Percentiles rank a stretch among this genome's conserved stretches.
Evolutionary conservation across 2,888 invertebrate genomes (phyloP).

Genomic region (Rambutsinella grinnellia): DNA sequence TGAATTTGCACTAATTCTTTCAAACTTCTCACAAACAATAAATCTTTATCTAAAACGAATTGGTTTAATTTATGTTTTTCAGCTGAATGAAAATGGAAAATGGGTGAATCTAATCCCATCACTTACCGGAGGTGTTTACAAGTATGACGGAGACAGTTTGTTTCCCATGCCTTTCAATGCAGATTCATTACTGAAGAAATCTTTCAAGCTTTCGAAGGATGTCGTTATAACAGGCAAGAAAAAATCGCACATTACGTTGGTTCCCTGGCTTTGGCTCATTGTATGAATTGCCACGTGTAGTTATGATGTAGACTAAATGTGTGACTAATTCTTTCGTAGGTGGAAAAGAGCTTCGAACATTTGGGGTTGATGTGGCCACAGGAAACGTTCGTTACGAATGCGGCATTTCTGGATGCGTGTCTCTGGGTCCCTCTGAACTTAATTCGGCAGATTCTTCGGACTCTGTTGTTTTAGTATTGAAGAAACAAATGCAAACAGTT

Average conservation of each 20-base stretch:
- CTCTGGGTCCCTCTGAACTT: slow-evolving; percentile 73
- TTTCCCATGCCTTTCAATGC: slow-evolving; percentile 87
- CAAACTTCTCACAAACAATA: no score
- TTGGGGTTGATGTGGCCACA: slow-evolving; percentile 84
- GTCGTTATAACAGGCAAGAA: slow-evolving; percentile 82
- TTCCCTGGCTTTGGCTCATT: neutral
- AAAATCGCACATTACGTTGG: no score
- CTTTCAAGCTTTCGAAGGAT: slow-evolving; percentile 88
- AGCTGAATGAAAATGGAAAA: slow-evolving; percentile 87
- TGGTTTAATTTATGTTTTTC: slow-evolving; percentile 54
- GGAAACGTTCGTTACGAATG: slow-evolving; percentile 85
- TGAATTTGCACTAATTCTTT: neutral
- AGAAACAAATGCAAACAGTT: slow-evolving; percentile 87
- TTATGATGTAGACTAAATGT: neutral
- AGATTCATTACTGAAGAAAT: slow-evolving; percentile 84
- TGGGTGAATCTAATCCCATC: slow-evolving; percentile 93
- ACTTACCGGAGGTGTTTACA: slow-evolving; percentile 90
- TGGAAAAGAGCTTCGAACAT: slow-evolving; percentile 87
- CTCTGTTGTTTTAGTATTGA: slow-evolving; percentile 78
- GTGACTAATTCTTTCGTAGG: slow-evolving; percentile 68
- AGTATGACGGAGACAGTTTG: slow-evolving; percentile 89
- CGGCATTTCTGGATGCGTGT: slow-evolving; percentile 79
- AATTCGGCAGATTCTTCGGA: slow-evolving; percentile 68
- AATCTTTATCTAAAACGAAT: neutral
- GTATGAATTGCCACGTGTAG: neutral